phyloP scores from a whole-genome alignment of 2,888 invertebrate genomes.

The Amblyteles armatorius region DNA sequence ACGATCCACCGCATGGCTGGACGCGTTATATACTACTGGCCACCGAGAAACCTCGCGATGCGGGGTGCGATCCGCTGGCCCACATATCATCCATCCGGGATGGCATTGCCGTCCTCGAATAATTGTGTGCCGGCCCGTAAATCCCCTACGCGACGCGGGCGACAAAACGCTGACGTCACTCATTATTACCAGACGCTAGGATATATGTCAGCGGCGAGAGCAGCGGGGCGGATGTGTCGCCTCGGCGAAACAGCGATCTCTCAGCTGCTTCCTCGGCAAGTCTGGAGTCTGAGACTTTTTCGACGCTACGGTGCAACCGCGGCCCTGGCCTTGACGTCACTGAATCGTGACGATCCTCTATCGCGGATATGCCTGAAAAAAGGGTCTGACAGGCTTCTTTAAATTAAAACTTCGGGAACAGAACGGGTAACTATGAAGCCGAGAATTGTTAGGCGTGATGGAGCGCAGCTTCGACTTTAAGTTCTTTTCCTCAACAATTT shows the following conservation, averaged over 20 bases:
- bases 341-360: background rate
- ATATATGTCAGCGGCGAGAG: constrained; percentile 19
- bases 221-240: constrained; percentile 54
- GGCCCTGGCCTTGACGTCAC: constrained; percentile 41
- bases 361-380: constrained; percentile 9
- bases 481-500: too few species aligned
- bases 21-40: constrained; percentile 25
- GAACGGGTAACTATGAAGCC: too few species aligned
- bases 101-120: constrained; percentile 61
- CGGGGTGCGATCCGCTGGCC: constrained; percentile 50
- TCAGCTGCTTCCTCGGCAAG: constrained; percentile 1
- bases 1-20: constrained; percentile 62
- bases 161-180: constrained; percentile 76
- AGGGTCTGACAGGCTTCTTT: background rate
- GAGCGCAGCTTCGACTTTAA: too few species aligned
- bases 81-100: constrained; percentile 62
- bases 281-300: background rate
- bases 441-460: too few species aligned
- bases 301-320: constrained; percentile 15
- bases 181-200: constrained; percentile 70
- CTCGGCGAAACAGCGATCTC: constrained; percentile 21
- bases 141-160: constrained; percentile 63
- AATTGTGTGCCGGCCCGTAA: constrained; percentile 61
- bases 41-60: constrained; percentile 18
- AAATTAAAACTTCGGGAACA: background rate